Base-by-base conservation (phyloP, 2,888 invertebrate species). In the Nycteola revayana region DNA sequence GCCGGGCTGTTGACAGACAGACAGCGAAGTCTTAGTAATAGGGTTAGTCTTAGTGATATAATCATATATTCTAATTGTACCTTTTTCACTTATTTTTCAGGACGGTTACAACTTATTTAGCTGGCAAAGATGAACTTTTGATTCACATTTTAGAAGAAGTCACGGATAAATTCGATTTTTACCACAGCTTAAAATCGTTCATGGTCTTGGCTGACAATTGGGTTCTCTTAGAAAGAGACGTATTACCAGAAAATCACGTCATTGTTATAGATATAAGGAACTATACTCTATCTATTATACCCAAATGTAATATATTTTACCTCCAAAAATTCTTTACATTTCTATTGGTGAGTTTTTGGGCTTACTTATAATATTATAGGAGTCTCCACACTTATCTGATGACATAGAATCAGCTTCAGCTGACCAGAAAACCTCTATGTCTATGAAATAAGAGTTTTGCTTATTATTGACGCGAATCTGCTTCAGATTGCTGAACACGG, bases 311-410 rank as follows among this genome's bases (percentile, higher is more conserved):
- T 33, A 42, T 87, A 6, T 74, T 86, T 57, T 77, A 57, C 48
- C 71, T 81, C 9, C 80, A 79, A 38, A 81, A 80, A 46, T 80
- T 79, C 24, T 7, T 82, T 1, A 17, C 75, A 1, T 85, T 47
- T 46, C 58, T 85, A 47, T 55, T 87, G 70, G 87, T 87, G 56
- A 73, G 75, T 65, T n/a, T n/a, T n/a, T n/a, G n/a, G n/a, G n/a
- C n/a, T n/a, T n/a, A n/a, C n/a, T n/a, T n/a, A n/a, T n/a, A n/a
- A n/a, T n/a, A n/a, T n/a, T n/a, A n/a, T n/a, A n/a, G n/a, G n/a
- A n/a, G n/a, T n/a, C n/a, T n/a, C n/a, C n/a, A n/a, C n/a, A n/a
- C n/a, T n/a, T n/a, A n/a, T n/a, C n/a, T n/a, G n/a, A n/a, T n/a
- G n/a, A n/a, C n/a, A n/a, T n/a, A n/a, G n/a, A n/a, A n/a, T n/a